Percentiles rank a stretch among this genome's conserved stretches.
These are phyloP conservation scores for Microchrysa polita DNA, from an alignment of 2,888 invertebrate species.

Conservation along the genomic window DNA sequence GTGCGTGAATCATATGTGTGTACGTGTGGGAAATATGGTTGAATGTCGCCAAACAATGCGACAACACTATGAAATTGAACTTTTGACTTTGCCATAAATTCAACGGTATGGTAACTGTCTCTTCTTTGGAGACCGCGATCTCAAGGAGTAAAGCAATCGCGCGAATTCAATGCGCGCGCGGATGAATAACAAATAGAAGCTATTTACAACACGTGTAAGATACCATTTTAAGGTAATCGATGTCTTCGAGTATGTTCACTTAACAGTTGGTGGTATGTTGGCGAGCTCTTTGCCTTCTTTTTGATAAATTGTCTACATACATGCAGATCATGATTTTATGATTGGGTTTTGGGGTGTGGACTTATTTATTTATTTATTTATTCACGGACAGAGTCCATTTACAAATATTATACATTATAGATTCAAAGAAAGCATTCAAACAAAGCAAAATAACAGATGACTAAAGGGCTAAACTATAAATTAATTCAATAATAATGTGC, in stretches of 20 bases:
- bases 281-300: constrained; percentile 1
- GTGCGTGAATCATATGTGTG: constrained; percentile 43
- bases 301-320: constrained; percentile 40
- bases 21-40: constrained; percentile 28
- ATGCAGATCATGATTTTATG: constrained; percentile 11
- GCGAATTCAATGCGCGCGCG: constrained; percentile 34
- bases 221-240: constrained; percentile 38
- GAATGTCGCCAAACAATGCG: constrained; percentile 37
- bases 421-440: too few relatives aligned
- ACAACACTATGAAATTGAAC: constrained; percentile 43
- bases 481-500: too few relatives aligned
- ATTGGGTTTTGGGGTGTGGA: neutral
- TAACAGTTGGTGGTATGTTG: constrained; percentile 19
- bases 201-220: constrained; percentile 40
- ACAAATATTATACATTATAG: too few relatives aligned
- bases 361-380: too few relatives aligned
- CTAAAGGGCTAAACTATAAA: too few relatives aligned
- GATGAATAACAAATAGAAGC: constrained; percentile 32
- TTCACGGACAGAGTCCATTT: too few relatives aligned
- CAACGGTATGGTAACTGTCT: constrained; percentile 39
- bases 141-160: neutral
- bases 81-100: constrained; percentile 43
- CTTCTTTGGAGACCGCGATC: constrained; percentile 12
- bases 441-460: too few relatives aligned
- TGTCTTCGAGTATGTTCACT: constrained; percentile 9